A percentile compares a stretch with the other conserved stretches of the same genome.
phyloP scores from a whole-genome alignment of 2,797 vertebrate genomes.

The Aldrovandia affinis region DNA sequence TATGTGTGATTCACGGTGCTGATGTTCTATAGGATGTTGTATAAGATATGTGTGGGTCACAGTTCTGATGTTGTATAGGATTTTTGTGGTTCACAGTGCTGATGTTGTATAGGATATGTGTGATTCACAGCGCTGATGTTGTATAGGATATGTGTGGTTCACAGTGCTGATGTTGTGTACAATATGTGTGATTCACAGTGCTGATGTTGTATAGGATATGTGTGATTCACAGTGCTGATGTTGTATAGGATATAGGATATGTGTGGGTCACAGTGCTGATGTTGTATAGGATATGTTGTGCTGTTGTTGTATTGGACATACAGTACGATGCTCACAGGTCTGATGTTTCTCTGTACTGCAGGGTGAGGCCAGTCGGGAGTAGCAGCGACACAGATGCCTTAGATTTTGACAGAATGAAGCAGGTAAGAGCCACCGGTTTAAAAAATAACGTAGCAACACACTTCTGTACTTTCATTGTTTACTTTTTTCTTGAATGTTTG shows the following conservation, averaged over 20 bases:
- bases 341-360: constrained; percentile 52
- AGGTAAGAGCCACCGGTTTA: constrained; percentile 79
- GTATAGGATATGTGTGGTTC: neutral
- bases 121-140: neutral
- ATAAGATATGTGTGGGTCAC: no score
- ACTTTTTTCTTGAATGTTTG: neutral
- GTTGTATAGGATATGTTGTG: neutral
- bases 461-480: neutral
- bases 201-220: no score
- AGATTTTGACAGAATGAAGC: constrained; percentile 97
- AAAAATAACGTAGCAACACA: no score
- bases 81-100: no score
- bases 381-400: constrained; percentile 87
- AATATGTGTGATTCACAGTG: no score
- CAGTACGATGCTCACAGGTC: neutral
- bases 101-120: neutral
- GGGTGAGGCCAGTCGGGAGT: constrained; percentile 89
- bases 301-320: no score
- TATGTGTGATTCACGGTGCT: no score
- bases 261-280: no score
- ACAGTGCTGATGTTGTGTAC: neutral
- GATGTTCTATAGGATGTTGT: no score
- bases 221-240: no score
- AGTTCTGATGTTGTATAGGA: no score
- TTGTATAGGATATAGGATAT: no score